Conservation (phyloP, 2,797 vertebrate genomes). For the Syngnathus acus region DNA sequence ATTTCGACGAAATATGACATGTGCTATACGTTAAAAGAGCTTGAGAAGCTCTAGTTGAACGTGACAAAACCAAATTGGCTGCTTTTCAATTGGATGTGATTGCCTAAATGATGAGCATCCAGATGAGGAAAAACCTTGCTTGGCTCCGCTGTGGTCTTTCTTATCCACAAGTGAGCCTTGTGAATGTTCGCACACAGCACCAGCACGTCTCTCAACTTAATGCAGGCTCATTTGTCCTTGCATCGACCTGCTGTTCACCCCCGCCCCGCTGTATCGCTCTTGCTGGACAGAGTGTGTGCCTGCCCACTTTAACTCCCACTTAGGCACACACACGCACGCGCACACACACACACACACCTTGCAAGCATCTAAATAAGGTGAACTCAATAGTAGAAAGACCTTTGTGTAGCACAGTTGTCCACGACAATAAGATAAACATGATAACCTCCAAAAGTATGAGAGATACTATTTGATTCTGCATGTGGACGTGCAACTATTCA, state of each 20-base stretch:
- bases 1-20: no score
- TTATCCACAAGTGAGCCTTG: constrained; percentile 27
- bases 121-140: constrained; percentile 15
- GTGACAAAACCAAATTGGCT: background rate
- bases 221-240: constrained; percentile 64
- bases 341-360: constrained; percentile 6
- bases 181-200: constrained; percentile 61
- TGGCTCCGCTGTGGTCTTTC: constrained; percentile 20
- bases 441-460: background rate
- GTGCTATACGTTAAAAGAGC: no score
- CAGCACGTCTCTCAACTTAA: constrained; percentile 52
- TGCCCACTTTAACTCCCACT: constrained; percentile 22
- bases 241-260: constrained; percentile 54
- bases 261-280: constrained; percentile 47
- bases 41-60: background rate
- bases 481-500: background rate
- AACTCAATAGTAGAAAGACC: background rate
- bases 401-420: background rate
- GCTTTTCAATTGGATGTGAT: constrained; percentile 9
- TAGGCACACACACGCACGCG: constrained; percentile 11
- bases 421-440: background rate
- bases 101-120: constrained; percentile 5
- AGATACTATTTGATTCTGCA: background rate
- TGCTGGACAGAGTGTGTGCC: constrained; percentile 26
- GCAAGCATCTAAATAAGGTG: background rate